A percentile compares a stretch with the other conserved stretches of the same genome.
These are phyloP conservation scores for Trachelus iudaicus DNA, from an alignment of 2,888 invertebrate genomes.

Conservation along the genomic window DNA sequence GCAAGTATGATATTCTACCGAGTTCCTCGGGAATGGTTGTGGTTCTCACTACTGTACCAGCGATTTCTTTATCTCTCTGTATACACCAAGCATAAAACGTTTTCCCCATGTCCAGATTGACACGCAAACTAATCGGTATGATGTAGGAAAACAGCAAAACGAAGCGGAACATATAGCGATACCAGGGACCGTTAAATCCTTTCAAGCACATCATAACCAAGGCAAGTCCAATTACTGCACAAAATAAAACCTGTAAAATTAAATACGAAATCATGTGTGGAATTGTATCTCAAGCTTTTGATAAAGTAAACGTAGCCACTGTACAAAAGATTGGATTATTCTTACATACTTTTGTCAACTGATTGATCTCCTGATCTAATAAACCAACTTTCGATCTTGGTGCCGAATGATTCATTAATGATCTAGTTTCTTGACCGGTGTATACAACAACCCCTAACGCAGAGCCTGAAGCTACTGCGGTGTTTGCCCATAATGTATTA, in stretches of 20 bases:
- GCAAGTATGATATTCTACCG: constrained; percentile 94
- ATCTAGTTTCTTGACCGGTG: constrained; percentile 94
- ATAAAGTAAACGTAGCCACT: not conserved
- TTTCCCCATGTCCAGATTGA: constrained; percentile 99
- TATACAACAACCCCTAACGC: constrained; percentile 96
- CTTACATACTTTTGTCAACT: constrained; percentile 83
- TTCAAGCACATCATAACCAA: constrained; percentile 96
- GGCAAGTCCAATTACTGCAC: constrained; percentile 89
- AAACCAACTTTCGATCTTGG: constrained; percentile 97
- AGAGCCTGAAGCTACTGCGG: constrained; percentile 96
- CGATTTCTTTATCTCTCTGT: constrained; percentile 91
- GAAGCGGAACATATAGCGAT: constrained; percentile 95
- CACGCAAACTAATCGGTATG: constrained; percentile 97
- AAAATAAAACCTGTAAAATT: constrained; percentile 77
- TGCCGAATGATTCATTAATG: constrained; percentile 98
- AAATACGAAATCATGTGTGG: not conserved
- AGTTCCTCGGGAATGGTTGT: constrained; percentile 99
- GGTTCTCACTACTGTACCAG: constrained; percentile 94
- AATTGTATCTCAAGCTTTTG: not conserved
- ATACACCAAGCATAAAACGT: constrained; percentile 97
- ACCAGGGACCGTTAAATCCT: constrained; percentile 97
- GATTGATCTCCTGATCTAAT: constrained; percentile 95
- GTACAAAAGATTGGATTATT: not conserved
- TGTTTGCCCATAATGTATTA: constrained; percentile 98
- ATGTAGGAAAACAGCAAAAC: constrained; percentile 98